These are phyloP conservation scores for Drosophila eohydei DNA, from an alignment of 2,888 invertebrate genomes.

Conservation along the genomic window DNA sequence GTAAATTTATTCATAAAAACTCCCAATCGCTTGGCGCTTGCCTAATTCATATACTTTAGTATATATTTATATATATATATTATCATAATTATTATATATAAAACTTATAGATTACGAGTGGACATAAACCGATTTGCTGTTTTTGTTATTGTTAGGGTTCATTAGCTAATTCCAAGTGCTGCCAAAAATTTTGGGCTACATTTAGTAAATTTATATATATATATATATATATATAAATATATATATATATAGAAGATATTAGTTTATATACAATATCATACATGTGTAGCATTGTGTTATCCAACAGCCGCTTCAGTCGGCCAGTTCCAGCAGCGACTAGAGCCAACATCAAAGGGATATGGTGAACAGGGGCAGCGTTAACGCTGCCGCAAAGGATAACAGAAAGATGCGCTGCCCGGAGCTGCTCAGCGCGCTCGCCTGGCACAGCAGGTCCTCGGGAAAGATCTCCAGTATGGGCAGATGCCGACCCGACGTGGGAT, in stretches of 20 bases:
- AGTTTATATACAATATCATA: constrained; percentile 71
- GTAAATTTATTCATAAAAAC: neutral
- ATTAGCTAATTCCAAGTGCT: constrained; percentile 71
- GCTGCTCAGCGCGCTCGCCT: constrained; percentile 93
- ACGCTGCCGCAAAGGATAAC: constrained; percentile 81
- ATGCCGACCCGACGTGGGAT: constrained; percentile 87
- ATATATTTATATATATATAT: constrained; percentile 9
- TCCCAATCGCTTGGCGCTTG: constrained; percentile 44
- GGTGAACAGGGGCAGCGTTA: constrained; percentile 78
- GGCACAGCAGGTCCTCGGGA: constrained; percentile 92
- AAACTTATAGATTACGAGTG: constrained; percentile 71
- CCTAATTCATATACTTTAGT: constrained; percentile 30
- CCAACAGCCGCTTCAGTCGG: constrained; percentile 21
- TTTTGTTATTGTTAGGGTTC: constrained; percentile 56
- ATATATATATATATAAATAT: constrained; percentile 38
- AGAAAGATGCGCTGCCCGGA: constrained; percentile 85
- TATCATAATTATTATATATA: constrained; percentile 35
- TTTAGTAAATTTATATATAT: constrained; percentile 43
- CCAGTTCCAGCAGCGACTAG: constrained; percentile 46
- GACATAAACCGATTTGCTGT: constrained; percentile 77
- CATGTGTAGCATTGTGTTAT: constrained; percentile 32
- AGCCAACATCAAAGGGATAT: constrained; percentile 82
- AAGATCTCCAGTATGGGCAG: constrained; percentile 90
- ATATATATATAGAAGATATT: constrained; percentile 28
- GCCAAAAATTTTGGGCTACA: constrained; percentile 51